A percentile compares a stretch with the other conserved stretches of the same genome.
Evolutionary conservation across 92 coral and sea anemone genomes (phyloP).

Genomic region (Ricordea florida): DNA sequence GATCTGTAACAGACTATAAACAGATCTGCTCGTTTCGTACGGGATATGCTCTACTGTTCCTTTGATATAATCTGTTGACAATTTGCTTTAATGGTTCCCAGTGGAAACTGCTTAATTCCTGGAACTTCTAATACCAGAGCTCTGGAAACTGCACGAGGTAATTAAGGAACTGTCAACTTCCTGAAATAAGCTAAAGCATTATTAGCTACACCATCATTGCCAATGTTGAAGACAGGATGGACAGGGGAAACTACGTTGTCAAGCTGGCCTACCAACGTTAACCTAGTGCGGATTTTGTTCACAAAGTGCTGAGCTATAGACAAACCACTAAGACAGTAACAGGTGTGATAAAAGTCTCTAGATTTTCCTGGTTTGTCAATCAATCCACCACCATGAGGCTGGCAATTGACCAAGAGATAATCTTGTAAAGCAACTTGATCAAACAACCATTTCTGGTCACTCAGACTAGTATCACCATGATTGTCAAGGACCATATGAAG

Average conservation of each 20-base stretch:
- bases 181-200: constrained; percentile 76
- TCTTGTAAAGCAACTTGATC: constrained; percentile 94
- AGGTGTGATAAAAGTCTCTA: constrained; percentile 95
- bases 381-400: constrained; percentile 87
- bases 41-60: too few relatives aligned
- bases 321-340: constrained; percentile 94
- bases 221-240: constrained; percentile 89
- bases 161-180: constrained; percentile 58
- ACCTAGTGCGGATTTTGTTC: constrained; percentile 64
- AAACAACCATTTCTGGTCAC: constrained; percentile 93
- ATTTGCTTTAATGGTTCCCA: too few relatives aligned
- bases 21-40: too few relatives aligned
- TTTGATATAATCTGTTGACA: too few relatives aligned
- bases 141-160: too few relatives aligned
- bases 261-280: constrained; percentile 72
- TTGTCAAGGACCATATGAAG: constrained; percentile 83
- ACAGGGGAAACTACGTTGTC: constrained; percentile 77
- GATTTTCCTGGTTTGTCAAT: constrained; percentile 98
- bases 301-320: constrained; percentile 96
- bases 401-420: constrained; percentile 87
- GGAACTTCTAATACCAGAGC: too few relatives aligned
- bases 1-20: too few relatives aligned
- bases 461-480: constrained; percentile 50
- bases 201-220: constrained; percentile 80
- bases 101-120: too few relatives aligned